These are phyloP conservation scores for Drosophila melanocephala DNA, from an alignment of 2,888 invertebrate species.

Conservation along the genomic window DNA sequence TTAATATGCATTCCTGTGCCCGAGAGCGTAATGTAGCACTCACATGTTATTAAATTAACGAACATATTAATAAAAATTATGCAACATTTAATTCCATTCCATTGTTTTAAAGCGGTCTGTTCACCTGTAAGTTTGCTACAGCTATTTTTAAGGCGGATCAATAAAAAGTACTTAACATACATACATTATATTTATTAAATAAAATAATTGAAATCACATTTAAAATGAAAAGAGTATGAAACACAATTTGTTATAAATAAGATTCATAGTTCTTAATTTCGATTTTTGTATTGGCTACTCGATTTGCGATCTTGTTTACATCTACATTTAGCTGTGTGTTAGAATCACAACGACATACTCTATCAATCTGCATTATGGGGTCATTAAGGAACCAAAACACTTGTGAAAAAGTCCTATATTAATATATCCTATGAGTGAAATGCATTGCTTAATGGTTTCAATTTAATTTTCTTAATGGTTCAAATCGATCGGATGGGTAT, in stretches of 20 bases:
- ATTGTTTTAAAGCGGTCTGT: neutral
- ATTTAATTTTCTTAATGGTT: neutral
- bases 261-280: neutral
- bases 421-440: neutral
- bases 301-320: neutral
- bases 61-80: conserved; percentile 55
- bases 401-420: neutral
- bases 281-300: neutral
- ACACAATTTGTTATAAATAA: neutral
- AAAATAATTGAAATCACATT: neutral
- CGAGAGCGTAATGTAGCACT: conserved; percentile 17
- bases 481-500: neutral
- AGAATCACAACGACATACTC: too few relatives aligned
- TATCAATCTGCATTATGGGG: neutral
- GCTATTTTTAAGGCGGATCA: too few relatives aligned
- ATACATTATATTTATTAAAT: neutral
- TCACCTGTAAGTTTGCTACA: neutral
- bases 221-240: neutral
- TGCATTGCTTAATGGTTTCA: neutral
- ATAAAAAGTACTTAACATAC: neutral
- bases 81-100: conserved; percentile 43
- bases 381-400: neutral
- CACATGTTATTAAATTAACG: conserved; percentile 53
- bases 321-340: neutral
- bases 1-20: conserved; percentile 40